Evolutionary conservation across 2,113 vertebrate species (phyloP), one percentile per base, ranked within the genome.

Genomic region (Rhinoptilus africanus): DNA sequence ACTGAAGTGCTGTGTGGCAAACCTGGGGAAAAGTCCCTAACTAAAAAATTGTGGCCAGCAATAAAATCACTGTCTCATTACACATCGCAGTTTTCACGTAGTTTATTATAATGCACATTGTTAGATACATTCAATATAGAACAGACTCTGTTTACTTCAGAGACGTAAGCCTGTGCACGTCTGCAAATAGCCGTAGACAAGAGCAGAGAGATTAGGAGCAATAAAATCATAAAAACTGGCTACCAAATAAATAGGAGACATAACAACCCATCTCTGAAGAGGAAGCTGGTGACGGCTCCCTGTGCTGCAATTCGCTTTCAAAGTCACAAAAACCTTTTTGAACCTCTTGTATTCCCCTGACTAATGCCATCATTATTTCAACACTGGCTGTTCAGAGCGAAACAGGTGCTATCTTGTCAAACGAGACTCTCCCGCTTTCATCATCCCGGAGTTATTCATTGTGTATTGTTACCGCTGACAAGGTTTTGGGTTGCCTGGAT

Each of bases 401-500:
- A 95, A 91, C 89, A 94, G 92, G 95, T 91, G 92, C 95, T 75
- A 43, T 68, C 80, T 90, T 94, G 88, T 96, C 96, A 93, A 86
- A 94, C 28, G 93, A 96, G 93, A 48, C 75, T 95, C 96, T 96
- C 94, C 74, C 43, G 63, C 88, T 96, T 94, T 96, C 92, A 96
- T 97, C 97, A 90, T n/a, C 76, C 80, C 17, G 1, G 76, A 97
- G 88, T 97, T 96, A 89, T 79, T 96, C 93, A 83, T 43, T 93
- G 96, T n/a, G 73, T 53, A 92, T 92, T 97, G 97, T 97, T 95
- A 91, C 92, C 39, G 27, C 94, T 92, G 96, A 98, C 89, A 85
- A 98, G 96, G 93, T 96, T 96, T 95, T 71, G 57, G 85, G 97
- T 98, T 98, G 97, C 98, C 97, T 96, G 88, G 98, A 98, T 97